Conservation (phyloP, 2,888 invertebrate genomes). For the Crematogaster levior region DNA sequence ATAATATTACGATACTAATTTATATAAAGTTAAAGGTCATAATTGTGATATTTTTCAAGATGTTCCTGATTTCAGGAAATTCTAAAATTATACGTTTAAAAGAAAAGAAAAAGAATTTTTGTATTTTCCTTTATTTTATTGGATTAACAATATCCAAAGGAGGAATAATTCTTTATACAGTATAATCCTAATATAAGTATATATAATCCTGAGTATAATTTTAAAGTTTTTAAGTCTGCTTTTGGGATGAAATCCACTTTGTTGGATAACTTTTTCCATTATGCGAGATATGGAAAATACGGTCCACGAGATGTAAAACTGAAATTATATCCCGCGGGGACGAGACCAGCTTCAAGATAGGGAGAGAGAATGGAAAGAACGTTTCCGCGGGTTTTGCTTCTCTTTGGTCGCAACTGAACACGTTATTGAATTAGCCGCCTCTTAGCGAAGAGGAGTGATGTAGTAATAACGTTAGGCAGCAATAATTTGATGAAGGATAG, state of each 20-base stretch:
- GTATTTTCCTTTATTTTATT: neutral
- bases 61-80: neutral
- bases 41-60: neutral
- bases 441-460: conserved; percentile 30
- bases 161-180: neutral
- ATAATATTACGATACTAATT: neutral
- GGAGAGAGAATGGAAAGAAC: conserved; percentile 9
- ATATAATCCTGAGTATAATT: conserved; percentile 35
- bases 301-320: conserved; percentile 42
- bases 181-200: conserved; percentile 12
- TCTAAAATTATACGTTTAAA: neutral
- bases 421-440: conserved; percentile 59
- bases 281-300: conserved; percentile 42
- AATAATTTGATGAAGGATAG: conserved; percentile 52
- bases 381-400: conserved; percentile 20
- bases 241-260: conserved; percentile 40
- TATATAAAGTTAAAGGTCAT: neutral
- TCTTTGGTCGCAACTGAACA: conserved; percentile 37
- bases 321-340: conserved; percentile 44
- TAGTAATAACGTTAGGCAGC: conserved; percentile 37
- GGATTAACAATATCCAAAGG: neutral
- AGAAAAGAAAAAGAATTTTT: neutral
- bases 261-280: conserved; percentile 54
- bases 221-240: conserved; percentile 38
- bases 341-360: neutral